A percentile compares a stretch with the other conserved stretches of the same genome.
Conservation (phyloP, 2,113 vertebrate genomes). For the Acinonyx jubatus region DNA sequence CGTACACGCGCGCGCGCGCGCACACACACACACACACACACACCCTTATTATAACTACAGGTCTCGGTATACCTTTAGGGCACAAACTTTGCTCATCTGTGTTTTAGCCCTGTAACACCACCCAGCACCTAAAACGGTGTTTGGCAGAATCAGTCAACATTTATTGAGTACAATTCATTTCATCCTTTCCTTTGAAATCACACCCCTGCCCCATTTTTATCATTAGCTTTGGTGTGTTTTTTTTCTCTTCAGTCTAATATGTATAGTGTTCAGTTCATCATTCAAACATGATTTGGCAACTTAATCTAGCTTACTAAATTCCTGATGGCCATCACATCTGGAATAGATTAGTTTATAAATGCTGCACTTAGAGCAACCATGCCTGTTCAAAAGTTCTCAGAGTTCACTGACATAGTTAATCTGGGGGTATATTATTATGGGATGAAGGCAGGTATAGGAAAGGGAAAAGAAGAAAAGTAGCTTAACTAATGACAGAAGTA, state of each 20-base stretch:
- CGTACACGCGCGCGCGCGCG: fast-evolving
- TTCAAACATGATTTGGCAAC: conserved; percentile 21
- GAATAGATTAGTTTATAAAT: not conserved
- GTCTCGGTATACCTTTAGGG: not conserved
- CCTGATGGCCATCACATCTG: not conserved
- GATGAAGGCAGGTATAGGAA: not conserved
- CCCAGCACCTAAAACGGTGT: not conserved
- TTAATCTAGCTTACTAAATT: conserved; percentile 1
- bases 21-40: not conserved
- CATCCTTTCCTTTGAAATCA: not conserved
- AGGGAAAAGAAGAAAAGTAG: not conserved
- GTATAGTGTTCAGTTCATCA: not conserved
- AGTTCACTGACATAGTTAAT: not conserved
- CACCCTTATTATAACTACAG: not conserved
- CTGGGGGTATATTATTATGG: not conserved
- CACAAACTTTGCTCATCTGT: not conserved
- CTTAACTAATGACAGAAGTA: not conserved
- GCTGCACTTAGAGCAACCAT: not conserved
- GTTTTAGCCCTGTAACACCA: not conserved
- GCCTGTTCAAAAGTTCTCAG: not conserved
- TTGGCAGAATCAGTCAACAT: not conserved
- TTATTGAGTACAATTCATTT: not conserved
- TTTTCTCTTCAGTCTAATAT: not conserved
- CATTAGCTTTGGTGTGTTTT: not conserved
- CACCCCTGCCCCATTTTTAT: not conserved